phyloP scores from a whole-genome alignment of 2,113 vertebrate genomes.

The Gymnarchus niloticus region DNA sequence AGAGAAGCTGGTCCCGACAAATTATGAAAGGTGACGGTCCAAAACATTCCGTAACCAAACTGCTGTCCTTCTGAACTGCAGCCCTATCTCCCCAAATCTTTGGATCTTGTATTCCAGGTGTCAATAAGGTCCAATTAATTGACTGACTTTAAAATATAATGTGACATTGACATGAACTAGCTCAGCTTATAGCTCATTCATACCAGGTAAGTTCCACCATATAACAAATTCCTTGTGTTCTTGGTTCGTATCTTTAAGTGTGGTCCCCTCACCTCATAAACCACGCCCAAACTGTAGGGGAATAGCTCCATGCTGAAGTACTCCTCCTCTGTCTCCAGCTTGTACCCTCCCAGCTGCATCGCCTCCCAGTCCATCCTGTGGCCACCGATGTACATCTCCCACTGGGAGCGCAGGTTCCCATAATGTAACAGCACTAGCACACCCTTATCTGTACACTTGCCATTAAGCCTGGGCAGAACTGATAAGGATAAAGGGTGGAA shows the following conservation, averaged over 20 bases:
- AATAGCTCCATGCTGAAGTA: conserved; percentile 33
- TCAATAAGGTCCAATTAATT: too few relatives aligned
- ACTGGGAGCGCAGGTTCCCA: conserved; percentile 36
- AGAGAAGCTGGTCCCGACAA: neutral
- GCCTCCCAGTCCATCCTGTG: conserved; percentile 35
- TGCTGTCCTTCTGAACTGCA: neutral
- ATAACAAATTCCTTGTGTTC: neutral
- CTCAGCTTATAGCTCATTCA: neutral
- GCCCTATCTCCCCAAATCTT: neutral
- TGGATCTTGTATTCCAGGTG: too few relatives aligned
- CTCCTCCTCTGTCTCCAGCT: conserved; percentile 10
- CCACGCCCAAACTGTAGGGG: conserved; percentile 32
- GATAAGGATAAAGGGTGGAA: neutral
- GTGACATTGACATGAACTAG: neutral
- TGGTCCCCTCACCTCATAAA: conserved; percentile 33
- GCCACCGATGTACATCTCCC: conserved; percentile 34
- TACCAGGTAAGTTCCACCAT: neutral
- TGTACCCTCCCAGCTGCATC: conserved; percentile 24
- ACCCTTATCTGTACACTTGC: conserved; percentile 26
- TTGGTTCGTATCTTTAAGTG: neutral
- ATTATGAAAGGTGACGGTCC: neutral
- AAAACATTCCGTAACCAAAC: neutral
- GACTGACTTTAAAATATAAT: neutral
- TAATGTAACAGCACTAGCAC: conserved; percentile 32
- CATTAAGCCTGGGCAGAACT: conserved; percentile 33